These are phyloP conservation scores for Lamprologus speciosus DNA, from an alignment of 2,113 vertebrate genomes.

Conservation along the genomic window DNA sequence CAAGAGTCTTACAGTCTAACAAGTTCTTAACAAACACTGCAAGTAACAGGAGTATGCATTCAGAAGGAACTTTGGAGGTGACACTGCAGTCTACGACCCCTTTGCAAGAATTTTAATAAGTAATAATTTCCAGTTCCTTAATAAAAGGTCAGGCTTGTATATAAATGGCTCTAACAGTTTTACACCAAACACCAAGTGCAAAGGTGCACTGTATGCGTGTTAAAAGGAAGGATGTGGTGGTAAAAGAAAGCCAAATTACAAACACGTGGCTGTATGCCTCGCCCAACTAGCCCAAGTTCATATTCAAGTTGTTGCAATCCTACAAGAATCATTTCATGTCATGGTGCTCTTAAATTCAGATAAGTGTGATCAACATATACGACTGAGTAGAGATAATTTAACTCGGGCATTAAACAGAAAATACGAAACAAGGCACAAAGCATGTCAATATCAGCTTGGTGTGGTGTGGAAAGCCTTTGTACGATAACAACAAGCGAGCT, in stretches of 20 bases:
- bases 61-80: background rate
- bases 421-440: background rate
- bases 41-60: rapidly evolving
- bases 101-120: background rate
- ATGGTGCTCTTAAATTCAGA: background rate
- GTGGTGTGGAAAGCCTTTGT: conserved; percentile 2
- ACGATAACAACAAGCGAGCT: conserved; percentile 19
- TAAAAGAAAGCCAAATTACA: background rate
- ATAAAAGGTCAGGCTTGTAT: background rate
- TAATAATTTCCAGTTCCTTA: background rate
- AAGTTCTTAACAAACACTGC: background rate
- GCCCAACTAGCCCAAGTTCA: background rate
- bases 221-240: background rate
- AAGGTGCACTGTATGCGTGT: background rate
- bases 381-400: background rate
- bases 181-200: background rate
- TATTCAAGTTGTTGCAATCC: background rate
- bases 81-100: background rate
- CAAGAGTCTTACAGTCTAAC: background rate
- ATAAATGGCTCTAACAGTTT: background rate
- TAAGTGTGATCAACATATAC: background rate
- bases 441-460: background rate
- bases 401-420: background rate
- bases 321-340: background rate
- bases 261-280: background rate